Conservation (phyloP, 2,888 invertebrate species). For the Caenorhabditis sulstoni region DNA sequence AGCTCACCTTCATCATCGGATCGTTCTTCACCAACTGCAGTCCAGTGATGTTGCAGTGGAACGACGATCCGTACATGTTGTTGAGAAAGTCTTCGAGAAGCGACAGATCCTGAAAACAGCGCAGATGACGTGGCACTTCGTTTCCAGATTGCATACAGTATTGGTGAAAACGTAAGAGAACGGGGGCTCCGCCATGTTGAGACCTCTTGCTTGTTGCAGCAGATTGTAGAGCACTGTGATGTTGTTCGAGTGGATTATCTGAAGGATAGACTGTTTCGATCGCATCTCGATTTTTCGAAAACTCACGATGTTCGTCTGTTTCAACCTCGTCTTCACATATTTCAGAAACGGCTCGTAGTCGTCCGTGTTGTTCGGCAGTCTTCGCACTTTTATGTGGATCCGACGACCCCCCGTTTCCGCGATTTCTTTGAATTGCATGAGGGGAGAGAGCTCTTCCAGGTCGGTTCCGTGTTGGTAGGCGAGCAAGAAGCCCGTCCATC, state of each 20-base stretch:
- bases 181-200: conserved; percentile 78
- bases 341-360: conserved; percentile 77
- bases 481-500: conserved; percentile 69
- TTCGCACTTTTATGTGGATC: conserved; percentile 61
- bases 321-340: conserved; percentile 73
- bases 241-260: conserved; percentile 78
- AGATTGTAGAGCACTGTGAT: conserved; percentile 75
- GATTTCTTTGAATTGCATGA: conserved; percentile 64
- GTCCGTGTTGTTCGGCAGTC: conserved; percentile 70
- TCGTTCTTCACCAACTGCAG: conserved; percentile 76
- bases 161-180: conserved; percentile 78
- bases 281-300: background rate
- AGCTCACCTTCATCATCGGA: conserved; percentile 76
- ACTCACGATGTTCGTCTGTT: conserved; percentile 77
- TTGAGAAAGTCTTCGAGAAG: conserved; percentile 78
- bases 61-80: conserved; percentile 70
- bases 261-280: background rate
- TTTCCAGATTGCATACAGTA: conserved; percentile 71
- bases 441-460: conserved; percentile 63
- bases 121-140: too few species aligned
- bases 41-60: conserved; percentile 79
- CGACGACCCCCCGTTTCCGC: conserved; percentile 54
- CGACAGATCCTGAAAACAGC: conserved; percentile 71
- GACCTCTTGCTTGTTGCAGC: conserved; percentile 71
- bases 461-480: conserved; percentile 70